Conservation (phyloP, 2,113 vertebrate genomes). For the Aythya baeri region DNA sequence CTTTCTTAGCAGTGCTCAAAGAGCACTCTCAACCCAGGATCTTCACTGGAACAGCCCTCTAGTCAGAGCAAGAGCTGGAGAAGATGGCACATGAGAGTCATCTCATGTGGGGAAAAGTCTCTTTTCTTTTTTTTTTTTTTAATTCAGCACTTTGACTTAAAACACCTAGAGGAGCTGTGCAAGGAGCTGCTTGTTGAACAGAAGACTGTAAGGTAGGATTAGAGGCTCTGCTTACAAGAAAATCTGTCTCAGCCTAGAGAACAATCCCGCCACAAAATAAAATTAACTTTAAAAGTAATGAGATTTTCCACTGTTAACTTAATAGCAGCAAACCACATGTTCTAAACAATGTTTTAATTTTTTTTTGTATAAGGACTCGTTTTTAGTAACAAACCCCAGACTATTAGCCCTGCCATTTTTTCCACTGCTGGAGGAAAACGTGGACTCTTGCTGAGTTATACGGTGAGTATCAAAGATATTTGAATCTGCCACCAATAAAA, state of each 20-base stretch:
- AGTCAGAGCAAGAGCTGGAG: background rate
- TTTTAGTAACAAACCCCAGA: conserved; percentile 27
- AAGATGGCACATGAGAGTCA: background rate
- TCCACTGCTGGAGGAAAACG: conserved; percentile 24
- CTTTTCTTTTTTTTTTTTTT: background rate
- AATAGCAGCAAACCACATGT: conserved; percentile 60
- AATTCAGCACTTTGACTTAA: background rate
- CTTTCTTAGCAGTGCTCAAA: background rate
- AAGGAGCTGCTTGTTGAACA: background rate
- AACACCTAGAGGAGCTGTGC: background rate
- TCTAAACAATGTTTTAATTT: conserved; percentile 35
- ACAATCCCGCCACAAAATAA: conserved; percentile 54
- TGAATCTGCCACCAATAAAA: conserved; percentile 29
- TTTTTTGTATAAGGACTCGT: background rate
- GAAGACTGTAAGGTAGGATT: conserved; percentile 22
- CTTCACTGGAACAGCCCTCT: background rate
- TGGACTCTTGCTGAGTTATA: conserved; percentile 3
- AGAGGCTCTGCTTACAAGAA: conserved; percentile 14
- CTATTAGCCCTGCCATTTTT: conserved; percentile 42
- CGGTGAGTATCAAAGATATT: conserved; percentile 6
- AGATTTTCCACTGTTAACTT: conserved; percentile 54
- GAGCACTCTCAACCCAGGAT: background rate
- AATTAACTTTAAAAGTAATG: conserved; percentile 57
- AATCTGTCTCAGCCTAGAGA: conserved; percentile 29
- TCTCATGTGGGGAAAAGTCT: background rate